These are phyloP conservation scores for Vulpes vulpes DNA, from an alignment of 2,113 vertebrate genomes.

Conservation along the genomic window DNA sequence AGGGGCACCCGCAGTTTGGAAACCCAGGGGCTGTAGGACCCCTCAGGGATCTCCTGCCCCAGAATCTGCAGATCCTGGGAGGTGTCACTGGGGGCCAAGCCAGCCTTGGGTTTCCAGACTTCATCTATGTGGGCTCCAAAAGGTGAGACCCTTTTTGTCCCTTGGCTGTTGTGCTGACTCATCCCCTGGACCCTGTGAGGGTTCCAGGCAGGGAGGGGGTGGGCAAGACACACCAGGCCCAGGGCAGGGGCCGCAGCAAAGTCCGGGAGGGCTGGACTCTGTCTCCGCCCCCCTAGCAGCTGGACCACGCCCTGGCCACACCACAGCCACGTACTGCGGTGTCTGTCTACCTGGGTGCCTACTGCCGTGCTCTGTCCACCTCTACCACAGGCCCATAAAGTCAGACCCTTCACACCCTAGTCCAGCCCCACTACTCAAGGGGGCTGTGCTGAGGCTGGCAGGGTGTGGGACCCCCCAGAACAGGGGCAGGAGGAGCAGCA, in stretches of 20 bases:
- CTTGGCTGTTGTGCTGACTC: background rate
- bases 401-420: too few species aligned
- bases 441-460: background rate
- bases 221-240: background rate
- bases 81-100: background rate
- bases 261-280: too few species aligned
- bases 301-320: accelerated
- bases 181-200: background rate
- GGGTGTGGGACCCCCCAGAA: background rate
- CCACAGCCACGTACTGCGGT: accelerated
- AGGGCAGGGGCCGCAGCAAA: accelerated
- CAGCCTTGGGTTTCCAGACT: background rate
- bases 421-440: background rate
- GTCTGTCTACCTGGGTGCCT: background rate
- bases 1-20: background rate
- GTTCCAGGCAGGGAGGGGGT: background rate
- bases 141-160: background rate
- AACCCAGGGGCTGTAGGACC: too few species aligned
- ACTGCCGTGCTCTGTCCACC: background rate
- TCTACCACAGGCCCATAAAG: background rate
- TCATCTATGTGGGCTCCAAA: background rate
- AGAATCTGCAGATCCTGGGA: background rate
- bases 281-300: background rate
- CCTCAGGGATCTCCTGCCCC: background rate
- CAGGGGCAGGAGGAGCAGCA: accelerated